Percentiles rank a stretch among this genome's conserved stretches.
phyloP scores from a whole-genome alignment of 2,113 vertebrate genomes.

The Nibea coibor region DNA sequence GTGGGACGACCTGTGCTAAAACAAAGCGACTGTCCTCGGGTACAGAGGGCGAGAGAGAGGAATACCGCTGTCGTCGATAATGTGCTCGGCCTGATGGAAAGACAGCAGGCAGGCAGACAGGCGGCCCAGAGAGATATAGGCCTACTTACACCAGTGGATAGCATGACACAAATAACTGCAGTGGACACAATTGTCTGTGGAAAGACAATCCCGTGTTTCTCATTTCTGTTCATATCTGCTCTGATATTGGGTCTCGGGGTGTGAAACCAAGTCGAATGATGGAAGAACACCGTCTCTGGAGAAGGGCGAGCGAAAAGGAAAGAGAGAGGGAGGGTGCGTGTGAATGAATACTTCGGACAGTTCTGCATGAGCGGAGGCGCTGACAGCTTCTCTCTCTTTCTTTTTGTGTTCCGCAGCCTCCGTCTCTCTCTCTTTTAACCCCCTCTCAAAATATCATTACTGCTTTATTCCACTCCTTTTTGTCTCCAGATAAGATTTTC shows the following conservation, averaged over 20 bases:
- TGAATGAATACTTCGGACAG: conserved; percentile 60
- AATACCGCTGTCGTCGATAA: conserved; percentile 20
- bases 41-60: conserved; percentile 18
- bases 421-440: conserved; percentile 11
- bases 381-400: conserved; percentile 44
- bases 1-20: conserved; percentile 65
- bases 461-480: conserved; percentile 24
- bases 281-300: conserved; percentile 48
- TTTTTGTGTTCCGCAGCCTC: conserved; percentile 31
- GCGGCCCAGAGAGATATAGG: conserved; percentile 30
- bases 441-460: conserved; percentile 48
- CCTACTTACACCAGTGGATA: conserved; percentile 45
- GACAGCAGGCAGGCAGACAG: conserved; percentile 26
- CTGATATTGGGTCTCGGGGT: conserved; percentile 67
- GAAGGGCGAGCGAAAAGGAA: conserved; percentile 27
- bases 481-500: conserved; percentile 39
- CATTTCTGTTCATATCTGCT: conserved; percentile 73
- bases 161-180: conserved; percentile 60
- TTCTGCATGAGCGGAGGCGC: conserved; percentile 67
- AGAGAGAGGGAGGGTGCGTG: conserved; percentile 16
- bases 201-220: conserved; percentile 68
- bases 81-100: conserved; percentile 51
- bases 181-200: conserved; percentile 66
- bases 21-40: conserved; percentile 46
- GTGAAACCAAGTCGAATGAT: conserved; percentile 74